Evolutionary conservation across 2,888 invertebrate genomes (phyloP).

Genomic region (Phymatocera aterrima): DNA sequence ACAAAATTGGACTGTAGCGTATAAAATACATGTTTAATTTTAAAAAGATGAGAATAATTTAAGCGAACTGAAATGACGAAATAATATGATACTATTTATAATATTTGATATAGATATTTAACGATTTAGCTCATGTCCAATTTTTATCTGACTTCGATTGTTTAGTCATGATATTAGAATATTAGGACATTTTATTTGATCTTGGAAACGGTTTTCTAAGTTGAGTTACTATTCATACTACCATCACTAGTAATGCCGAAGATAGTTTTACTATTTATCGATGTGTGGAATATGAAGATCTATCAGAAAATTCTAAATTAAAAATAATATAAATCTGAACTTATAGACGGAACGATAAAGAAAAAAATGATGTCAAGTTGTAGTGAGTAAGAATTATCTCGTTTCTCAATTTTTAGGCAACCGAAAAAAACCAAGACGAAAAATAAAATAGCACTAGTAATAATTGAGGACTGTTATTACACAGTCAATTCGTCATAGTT

Average conservation of each 20-base stretch:
- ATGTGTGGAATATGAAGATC: background rate
- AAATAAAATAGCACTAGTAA: constrained; percentile 5
- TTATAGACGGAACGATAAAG: background rate
- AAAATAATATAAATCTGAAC: background rate
- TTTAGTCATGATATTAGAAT: background rate
- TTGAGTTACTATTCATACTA: background rate
- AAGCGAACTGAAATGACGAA: constrained; percentile 3
- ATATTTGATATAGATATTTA: constrained; percentile 29
- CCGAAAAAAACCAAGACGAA: background rate
- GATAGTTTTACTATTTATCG: background rate
- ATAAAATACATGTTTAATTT: constrained; percentile 12
- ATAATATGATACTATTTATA: constrained; percentile 23
- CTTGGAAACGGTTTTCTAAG: background rate
- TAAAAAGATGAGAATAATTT: background rate
- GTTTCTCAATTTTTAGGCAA: background rate
- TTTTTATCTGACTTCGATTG: background rate
- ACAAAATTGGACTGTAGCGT: background rate
- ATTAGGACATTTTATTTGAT: background rate
- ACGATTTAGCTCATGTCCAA: constrained; percentile 4
- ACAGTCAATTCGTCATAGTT: constrained; percentile 21
- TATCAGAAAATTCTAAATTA: constrained; percentile 39
- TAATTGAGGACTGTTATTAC: background rate
- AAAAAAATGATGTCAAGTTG: background rate
- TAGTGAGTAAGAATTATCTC: background rate
- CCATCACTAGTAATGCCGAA: background rate